Conservation (phyloP, 2,797 vertebrate genomes). For the Knipowitschia caucasica region DNA sequence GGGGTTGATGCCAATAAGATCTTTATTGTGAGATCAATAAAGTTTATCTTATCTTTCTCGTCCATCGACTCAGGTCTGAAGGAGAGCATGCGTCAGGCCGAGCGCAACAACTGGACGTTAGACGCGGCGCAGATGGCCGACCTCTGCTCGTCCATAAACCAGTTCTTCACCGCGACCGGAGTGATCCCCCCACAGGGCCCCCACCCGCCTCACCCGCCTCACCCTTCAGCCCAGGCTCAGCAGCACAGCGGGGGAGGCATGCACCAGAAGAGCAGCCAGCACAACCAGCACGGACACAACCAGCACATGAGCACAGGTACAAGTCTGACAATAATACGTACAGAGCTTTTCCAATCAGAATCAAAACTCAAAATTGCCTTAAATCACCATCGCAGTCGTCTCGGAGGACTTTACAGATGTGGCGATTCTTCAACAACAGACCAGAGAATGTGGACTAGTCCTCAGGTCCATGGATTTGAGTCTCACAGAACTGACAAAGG, state of each 20-base stretch:
- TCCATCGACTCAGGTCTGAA: constrained; percentile 75
- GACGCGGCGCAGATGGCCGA: constrained; percentile 83
- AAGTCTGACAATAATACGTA: too few species aligned
- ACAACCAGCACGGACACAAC: constrained; percentile 62
- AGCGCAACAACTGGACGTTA: constrained; percentile 87
- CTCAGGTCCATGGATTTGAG: too few species aligned
- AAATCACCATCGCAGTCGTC: too few species aligned
- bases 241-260: constrained; percentile 77
- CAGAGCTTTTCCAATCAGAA: too few species aligned
- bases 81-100: constrained; percentile 87
- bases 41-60: not conserved
- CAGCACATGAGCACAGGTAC: constrained; percentile 83
- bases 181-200: constrained; percentile 80
- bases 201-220: constrained; percentile 71
- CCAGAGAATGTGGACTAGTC: too few species aligned
- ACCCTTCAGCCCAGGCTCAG: constrained; percentile 36
- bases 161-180: constrained; percentile 85
- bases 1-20: too few species aligned
- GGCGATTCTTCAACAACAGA: too few species aligned
- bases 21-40: too few species aligned
- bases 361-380: too few species aligned
- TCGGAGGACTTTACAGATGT: too few species aligned
- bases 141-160: constrained; percentile 86
- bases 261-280: constrained; percentile 79
- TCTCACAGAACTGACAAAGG: too few species aligned